A percentile compares a stretch with the other conserved stretches of the same genome.
Conservation (phyloP, 2,113 vertebrate species). For the Mystacornis crossleyi region DNA sequence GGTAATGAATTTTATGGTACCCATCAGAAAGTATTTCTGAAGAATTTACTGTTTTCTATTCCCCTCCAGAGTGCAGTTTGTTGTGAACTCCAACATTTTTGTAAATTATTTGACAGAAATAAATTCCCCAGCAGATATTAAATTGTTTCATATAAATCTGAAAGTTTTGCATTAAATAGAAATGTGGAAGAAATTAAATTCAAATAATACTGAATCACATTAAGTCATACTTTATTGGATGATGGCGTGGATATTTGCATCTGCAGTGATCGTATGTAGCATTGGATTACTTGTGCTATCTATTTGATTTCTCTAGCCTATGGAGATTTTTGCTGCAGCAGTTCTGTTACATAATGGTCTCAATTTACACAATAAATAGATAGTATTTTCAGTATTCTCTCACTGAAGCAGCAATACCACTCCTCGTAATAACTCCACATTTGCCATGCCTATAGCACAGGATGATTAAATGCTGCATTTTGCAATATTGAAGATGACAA, state of each 20-base stretch:
- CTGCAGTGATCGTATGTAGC: neutral
- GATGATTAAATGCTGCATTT: neutral
- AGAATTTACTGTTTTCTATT: neutral
- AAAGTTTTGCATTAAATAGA: neutral
- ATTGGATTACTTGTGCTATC: neutral
- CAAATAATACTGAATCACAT: neutral
- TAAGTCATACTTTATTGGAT: neutral
- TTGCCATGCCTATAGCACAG: neutral
- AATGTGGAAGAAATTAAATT: neutral
- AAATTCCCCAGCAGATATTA: neutral
- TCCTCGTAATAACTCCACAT: neutral
- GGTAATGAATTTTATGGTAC: slow-evolving; percentile 3
- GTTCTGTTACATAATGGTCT: neutral
- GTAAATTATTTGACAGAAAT: slow-evolving; percentile 9
- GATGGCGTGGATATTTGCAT: neutral
- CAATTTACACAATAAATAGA: neutral
- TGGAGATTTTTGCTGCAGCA: neutral
- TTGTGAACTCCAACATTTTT: neutral
- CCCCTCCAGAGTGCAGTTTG: neutral
- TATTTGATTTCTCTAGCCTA: neutral
- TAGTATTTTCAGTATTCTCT: neutral
- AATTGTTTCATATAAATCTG: neutral
- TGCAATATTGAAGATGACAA: neutral
- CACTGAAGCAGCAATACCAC: neutral
- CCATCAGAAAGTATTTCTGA: neutral